A percentile compares a stretch with the other conserved stretches of the same genome.
Conservation (phyloP, 1,140 invertebrate species). For the Oryzaephilus surinamensis region DNA sequence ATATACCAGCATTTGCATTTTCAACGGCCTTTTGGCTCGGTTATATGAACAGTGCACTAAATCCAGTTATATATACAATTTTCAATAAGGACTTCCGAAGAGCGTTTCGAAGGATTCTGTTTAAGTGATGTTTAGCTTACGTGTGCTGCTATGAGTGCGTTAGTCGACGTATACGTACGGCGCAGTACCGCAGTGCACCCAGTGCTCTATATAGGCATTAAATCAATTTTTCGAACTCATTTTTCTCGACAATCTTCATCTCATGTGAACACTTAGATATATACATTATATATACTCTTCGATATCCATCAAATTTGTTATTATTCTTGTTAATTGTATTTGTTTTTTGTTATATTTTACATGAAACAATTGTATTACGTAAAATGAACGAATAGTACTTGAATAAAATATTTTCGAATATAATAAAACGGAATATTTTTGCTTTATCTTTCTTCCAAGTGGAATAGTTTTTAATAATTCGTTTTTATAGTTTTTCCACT, state of each 20-base stretch:
- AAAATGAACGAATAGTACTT: too few relatives aligned
- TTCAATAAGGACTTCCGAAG: conserved; percentile 98
- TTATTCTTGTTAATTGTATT: background rate
- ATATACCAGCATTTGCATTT: conserved; percentile 76
- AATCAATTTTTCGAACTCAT: background rate
- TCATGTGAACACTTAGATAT: background rate
- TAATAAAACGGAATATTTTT: too few relatives aligned
- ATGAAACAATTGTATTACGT: too few relatives aligned
- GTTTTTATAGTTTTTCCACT: too few relatives aligned
- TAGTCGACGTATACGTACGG: conserved; percentile 44
- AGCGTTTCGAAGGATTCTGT: conserved; percentile 89
- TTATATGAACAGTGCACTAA: conserved; percentile 94
- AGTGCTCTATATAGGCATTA: conserved; percentile 36
- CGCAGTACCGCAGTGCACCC: conserved; percentile 47
- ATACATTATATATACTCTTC: background rate
- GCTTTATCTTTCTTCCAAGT: too few relatives aligned
- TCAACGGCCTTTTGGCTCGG: conserved; percentile 97
- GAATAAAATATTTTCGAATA: too few relatives aligned
- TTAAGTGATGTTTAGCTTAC: conserved; percentile 80
- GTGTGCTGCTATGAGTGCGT: conserved; percentile 61
- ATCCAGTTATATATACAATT: conserved; percentile 97
- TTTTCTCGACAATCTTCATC: conserved; percentile 9
- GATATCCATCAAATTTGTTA: conserved; percentile 1
- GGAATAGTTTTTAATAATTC: too few relatives aligned
- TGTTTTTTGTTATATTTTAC: too few relatives aligned